phyloP scores from a whole-genome alignment of 1,140 invertebrate genomes.

The Nasonia vitripennis region DNA sequence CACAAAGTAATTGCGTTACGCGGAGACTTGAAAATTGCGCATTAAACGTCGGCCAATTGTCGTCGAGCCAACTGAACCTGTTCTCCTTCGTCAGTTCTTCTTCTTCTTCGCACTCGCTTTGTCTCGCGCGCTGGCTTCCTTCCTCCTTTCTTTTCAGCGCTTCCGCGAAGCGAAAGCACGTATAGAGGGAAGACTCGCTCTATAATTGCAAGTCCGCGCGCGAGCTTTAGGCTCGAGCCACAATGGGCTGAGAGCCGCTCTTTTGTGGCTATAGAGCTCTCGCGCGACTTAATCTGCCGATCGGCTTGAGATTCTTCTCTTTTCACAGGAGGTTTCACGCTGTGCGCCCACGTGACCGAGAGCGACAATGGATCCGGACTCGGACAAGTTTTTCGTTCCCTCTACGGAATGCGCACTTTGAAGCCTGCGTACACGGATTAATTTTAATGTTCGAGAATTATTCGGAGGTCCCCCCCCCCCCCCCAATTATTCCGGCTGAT shows the following conservation, averaged over 20 bases:
- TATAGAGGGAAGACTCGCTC: neutral
- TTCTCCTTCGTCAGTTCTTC: neutral
- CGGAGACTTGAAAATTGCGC: slow-evolving; percentile 27
- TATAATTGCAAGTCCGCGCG: neutral
- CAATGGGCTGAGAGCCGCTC: neutral
- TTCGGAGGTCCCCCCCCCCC: too few relatives aligned
- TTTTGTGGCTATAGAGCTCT: neutral
- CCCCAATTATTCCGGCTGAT: too few relatives aligned
- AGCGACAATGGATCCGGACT: neutral
- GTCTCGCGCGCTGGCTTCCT: neutral
- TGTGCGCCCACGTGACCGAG: neutral
- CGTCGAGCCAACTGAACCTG: neutral
- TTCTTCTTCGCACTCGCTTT: neutral
- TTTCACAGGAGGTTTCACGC: neutral
- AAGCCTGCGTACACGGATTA: neutral
- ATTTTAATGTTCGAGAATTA: neutral
- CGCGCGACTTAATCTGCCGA: neutral
- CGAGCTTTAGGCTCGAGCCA: neutral
- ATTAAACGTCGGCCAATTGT: slow-evolving; percentile 31
- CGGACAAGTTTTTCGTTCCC: neutral
- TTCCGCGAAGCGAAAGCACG: neutral
- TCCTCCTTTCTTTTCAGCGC: slow-evolving; percentile 15
- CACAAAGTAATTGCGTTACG: slow-evolving; percentile 32
- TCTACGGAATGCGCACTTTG: too few relatives aligned
- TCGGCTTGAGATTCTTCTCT: neutral